Base-by-base conservation (phyloP, 2,888 invertebrate genomes). In the Dynastes tityus region DNA sequence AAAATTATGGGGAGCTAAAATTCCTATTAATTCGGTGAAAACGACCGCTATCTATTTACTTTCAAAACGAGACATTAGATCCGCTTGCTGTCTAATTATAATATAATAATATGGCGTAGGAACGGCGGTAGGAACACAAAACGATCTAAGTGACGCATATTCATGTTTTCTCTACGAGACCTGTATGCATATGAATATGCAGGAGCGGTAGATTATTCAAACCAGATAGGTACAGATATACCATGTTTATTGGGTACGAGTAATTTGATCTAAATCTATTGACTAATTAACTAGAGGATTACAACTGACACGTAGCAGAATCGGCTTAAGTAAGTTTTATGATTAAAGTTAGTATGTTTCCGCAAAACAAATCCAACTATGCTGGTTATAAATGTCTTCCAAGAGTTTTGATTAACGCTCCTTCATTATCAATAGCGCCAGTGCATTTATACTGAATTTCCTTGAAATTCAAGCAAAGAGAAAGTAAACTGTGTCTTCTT, bases 261-360 rank as follows among this genome's bases (percentile, higher is more conserved):
- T 71, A 53, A 55, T 71, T 55, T 71, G 71, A 71, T 71, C 37
- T 58, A 27, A 71, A 71, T 71, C 71, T 71, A 71, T 4, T 55
- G 37, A 71, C 37, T 58, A 37, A 71, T 71, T 71, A 58, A 71
- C 32, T 58, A 37, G 55, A 16, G 27, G 32, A 55, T 71, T 55
- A 22, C 16, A 65, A 40, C n/a, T 55, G 55, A 71, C 71, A 55
- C n/a, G 55, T 2, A 2, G 27, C 71, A 71, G 71, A 71, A 37
- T 6, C 71, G 71, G 71, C 71, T 71, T 32, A 8, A 70, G 70
- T n/a, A 55, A 4, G 37, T 65, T 29, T 63, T 8, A 58, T 4
- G 55, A 22, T 58, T 58, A 3, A 58, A 58, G 8, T 8, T n/a
- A 5, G n/a, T 53, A 53, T 5, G 16, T 53, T 53, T 53, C 5